Evolutionary conservation across 2,113 vertebrate species (phyloP).

Genomic region (Podocnemis expansa): DNA sequence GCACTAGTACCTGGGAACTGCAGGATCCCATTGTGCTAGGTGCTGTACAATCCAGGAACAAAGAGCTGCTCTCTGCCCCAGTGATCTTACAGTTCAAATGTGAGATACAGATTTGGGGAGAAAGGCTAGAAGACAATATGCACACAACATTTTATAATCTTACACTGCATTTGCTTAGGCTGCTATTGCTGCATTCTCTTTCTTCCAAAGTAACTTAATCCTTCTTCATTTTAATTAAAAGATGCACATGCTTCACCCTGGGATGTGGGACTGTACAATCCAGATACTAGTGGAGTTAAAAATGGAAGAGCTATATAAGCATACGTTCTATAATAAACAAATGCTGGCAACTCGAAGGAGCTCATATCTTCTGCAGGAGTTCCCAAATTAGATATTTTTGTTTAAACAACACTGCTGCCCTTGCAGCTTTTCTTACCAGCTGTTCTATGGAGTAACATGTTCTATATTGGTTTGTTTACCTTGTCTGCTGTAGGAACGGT

Average conservation of each 20-base stretch:
- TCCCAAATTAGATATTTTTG: conserved; percentile 68
- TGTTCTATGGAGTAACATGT: conserved; percentile 66
- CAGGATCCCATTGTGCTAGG: neutral
- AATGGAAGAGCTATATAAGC: neutral
- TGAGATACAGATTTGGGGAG: conserved; percentile 36
- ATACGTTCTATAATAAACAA: neutral
- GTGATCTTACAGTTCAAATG: neutral
- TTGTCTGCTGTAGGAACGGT: conserved; percentile 79
- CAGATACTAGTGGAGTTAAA: conserved; percentile 13
- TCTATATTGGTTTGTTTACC: conserved; percentile 79
- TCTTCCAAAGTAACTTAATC: neutral
- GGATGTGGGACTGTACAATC: neutral
- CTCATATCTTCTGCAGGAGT: conserved; percentile 8
- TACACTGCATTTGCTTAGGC: neutral
- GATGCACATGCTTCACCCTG: neutral
- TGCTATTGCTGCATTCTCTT: neutral
- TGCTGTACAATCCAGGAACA: neutral
- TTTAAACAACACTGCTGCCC: conserved; percentile 69
- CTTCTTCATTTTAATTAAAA: neutral
- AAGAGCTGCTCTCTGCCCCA: neutral
- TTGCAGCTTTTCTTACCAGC: conserved; percentile 66
- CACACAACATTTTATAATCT: neutral
- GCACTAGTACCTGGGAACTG: neutral
- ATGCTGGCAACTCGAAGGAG: neutral
- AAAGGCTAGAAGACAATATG: conserved; percentile 6